A percentile compares a stretch with the other conserved stretches of the same genome.
These are phyloP conservation scores for Actinopyga echinites DNA, from an alignment of 53 echinoderm and acorn worm species.

Conservation along the genomic window DNA sequence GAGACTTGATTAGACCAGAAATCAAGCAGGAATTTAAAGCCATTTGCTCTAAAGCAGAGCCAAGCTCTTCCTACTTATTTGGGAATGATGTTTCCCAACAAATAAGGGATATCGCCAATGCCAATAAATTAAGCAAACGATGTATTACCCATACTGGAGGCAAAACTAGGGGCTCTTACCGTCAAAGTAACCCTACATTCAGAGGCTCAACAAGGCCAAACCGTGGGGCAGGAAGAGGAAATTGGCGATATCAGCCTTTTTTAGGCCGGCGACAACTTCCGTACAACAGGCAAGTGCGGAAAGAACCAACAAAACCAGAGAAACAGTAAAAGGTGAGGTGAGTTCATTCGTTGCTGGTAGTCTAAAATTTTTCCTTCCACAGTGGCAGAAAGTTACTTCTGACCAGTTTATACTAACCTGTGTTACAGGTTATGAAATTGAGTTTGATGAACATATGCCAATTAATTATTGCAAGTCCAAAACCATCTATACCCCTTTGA, in stretches of 20 bases:
- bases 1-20: conserved; percentile 20
- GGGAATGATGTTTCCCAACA: conserved; percentile 14
- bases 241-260: conserved; percentile 20
- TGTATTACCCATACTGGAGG: background rate
- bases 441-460: conserved; percentile 5
- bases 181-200: background rate
- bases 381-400: background rate
- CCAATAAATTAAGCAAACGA: conserved; percentile 15
- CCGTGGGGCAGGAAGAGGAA: background rate
- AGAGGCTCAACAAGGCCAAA: background rate
- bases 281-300: background rate
- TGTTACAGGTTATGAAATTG: conserved; percentile 16
- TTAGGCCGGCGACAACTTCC: background rate
- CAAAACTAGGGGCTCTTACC: background rate
- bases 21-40: conserved; percentile 15
- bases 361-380: background rate
- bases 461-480: conserved; percentile 15
- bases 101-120: conserved; percentile 28
- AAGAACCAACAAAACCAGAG: background rate
- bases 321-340: conserved; percentile 24
- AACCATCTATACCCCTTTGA: background rate
- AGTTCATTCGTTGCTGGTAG: background rate
- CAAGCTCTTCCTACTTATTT: conserved; percentile 18
- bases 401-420: background rate
- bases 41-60: conserved; percentile 8